Evolutionary conservation across 1,140 invertebrate genomes (phyloP).

Genomic region (Dinoponera quadriceps): DNA sequence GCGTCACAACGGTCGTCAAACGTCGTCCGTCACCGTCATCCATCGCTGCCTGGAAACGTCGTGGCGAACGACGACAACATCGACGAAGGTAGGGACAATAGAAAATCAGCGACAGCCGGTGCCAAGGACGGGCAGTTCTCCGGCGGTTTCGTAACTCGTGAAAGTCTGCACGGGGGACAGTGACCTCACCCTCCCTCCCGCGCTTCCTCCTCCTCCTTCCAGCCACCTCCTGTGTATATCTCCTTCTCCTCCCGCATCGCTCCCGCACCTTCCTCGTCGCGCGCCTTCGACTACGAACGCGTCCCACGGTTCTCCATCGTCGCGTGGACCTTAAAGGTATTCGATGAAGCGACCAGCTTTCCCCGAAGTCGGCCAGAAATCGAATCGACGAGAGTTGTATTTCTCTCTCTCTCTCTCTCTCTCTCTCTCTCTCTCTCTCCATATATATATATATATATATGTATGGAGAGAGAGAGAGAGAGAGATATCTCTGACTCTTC

Average conservation of each 20-base stretch:
- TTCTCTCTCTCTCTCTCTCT: constrained; percentile 19
- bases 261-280: constrained; percentile 46
- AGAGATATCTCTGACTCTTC: constrained; percentile 24
- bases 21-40: constrained; percentile 41
- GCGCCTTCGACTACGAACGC: constrained; percentile 61
- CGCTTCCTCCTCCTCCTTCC: constrained; percentile 60
- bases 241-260: constrained; percentile 57
- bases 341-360: constrained; percentile 60
- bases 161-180: constrained; percentile 85
- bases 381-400: background rate
- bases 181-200: constrained; percentile 82
- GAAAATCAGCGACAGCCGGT: constrained; percentile 85
- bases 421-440: constrained; percentile 38
- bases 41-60: constrained; percentile 42
- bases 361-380: constrained; percentile 57
- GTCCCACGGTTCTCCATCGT: constrained; percentile 59
- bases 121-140: constrained; percentile 85
- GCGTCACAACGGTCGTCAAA: background rate
- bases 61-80: constrained; percentile 1
- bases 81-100: constrained; percentile 78
- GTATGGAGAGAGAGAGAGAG: too few relatives aligned
- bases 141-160: constrained; percentile 85
- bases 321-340: constrained; percentile 46
- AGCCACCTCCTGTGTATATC: constrained; percentile 40
- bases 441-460: too few relatives aligned